Evolutionary conservation across 2,888 invertebrate species (phyloP).

Genomic region (Poecilobothrus nobilitatus): DNA sequence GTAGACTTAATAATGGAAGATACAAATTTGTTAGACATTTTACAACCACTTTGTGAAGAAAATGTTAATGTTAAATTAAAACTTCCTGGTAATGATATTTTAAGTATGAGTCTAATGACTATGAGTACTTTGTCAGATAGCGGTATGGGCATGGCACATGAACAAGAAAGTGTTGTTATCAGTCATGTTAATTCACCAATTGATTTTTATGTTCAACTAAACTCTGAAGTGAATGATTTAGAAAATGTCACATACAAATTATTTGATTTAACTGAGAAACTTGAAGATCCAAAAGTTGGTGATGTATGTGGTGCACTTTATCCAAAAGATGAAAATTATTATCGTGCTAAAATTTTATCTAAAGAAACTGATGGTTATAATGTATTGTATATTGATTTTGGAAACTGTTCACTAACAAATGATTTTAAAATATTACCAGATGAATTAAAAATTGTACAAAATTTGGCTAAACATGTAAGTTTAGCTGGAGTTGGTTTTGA

Average conservation of each 20-base stretch:
- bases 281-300: constrained; percentile 29
- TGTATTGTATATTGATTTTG: constrained; percentile 64
- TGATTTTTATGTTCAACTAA: constrained; percentile 70
- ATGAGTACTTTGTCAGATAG: neutral
- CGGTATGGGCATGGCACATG: neutral
- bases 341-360: constrained; percentile 77
- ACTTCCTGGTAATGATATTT: constrained; percentile 21
- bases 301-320: constrained; percentile 68
- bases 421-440: constrained; percentile 53
- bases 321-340: constrained; percentile 74
- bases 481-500: constrained; percentile 51
- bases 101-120: constrained; percentile 22
- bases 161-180: constrained; percentile 47
- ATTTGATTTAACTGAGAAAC: constrained; percentile 27
- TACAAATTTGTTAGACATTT: constrained; percentile 54
- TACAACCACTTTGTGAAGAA: constrained; percentile 49
- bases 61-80: constrained; percentile 17
- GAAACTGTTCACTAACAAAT: constrained; percentile 51
- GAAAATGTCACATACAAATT: constrained; percentile 47
- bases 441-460: constrained; percentile 49
- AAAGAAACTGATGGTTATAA: constrained; percentile 58
- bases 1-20: constrained; percentile 55
- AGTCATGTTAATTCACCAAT: constrained; percentile 64
- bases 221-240: constrained; percentile 48
- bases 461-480: constrained; percentile 52